Evolutionary conservation across 2,113 vertebrate genomes (phyloP).

Genomic region (Rattus norvegicus): GRCr8 NC_086024.1:125179001-125179500

Average conservation of each 20-base stretch:
- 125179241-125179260: conserved; percentile 12
- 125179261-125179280: background rate
- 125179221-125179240: conserved; percentile 4
- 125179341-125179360: too few species aligned
- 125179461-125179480: background rate
- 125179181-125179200: background rate
- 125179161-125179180: background rate
- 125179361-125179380: background rate
- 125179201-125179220: background rate
- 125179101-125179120: background rate
- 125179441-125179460: background rate
- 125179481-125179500: background rate
- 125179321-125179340: background rate
- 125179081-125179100: background rate
- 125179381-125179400: background rate
- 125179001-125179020: background rate
- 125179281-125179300: background rate
- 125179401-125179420: background rate
- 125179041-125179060: background rate
- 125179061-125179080: background rate
- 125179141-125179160: background rate
- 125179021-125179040: background rate
- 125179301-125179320: background rate
- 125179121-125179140: background rate
- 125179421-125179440: conserved; percentile 20